These are phyloP conservation scores for Eubasilissa splendida DNA, from an alignment of 2,888 invertebrate genomes.

Conservation along the genomic window DNA sequence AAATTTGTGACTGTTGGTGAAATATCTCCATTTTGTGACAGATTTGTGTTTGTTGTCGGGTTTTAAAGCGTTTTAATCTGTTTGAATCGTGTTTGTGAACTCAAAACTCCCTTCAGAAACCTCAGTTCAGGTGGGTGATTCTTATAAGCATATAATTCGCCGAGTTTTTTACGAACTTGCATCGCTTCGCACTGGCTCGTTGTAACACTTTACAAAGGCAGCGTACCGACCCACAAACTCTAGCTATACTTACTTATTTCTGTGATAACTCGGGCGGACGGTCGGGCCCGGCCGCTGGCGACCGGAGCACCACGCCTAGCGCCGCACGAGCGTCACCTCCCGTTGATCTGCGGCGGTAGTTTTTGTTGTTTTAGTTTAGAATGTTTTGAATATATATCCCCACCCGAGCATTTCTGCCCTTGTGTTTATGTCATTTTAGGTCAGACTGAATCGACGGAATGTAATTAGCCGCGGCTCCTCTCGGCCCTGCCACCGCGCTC, in stretches of 20 bases:
- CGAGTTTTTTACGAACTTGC: constrained; percentile 28
- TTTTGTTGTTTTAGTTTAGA: constrained; percentile 39
- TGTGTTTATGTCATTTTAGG: constrained; percentile 48
- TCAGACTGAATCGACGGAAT: constrained; percentile 51
- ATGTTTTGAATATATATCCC: constrained; percentile 50
- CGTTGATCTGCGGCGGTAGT: constrained; percentile 46
- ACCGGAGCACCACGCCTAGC: constrained; percentile 66
- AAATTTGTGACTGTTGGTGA: constrained; percentile 71
- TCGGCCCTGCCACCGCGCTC: constrained; percentile 64
- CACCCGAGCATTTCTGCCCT: constrained; percentile 43
- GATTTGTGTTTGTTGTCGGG: constrained; percentile 74
- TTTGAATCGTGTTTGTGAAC: constrained; percentile 11
- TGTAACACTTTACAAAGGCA: constrained; percentile 46
- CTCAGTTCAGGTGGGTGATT: constrained; percentile 32
- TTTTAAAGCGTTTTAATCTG: constrained; percentile 65
- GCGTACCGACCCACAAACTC: constrained; percentile 60
- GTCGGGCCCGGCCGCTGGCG: constrained; percentile 69
- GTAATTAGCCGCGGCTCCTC: constrained; percentile 55
- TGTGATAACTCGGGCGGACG: constrained; percentile 73
- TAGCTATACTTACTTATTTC: constrained; percentile 72
- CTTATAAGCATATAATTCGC: constrained; percentile 8
- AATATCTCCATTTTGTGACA: constrained; percentile 79
- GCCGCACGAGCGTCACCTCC: constrained; percentile 63
- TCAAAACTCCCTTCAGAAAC: background rate
- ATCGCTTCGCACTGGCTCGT: constrained; percentile 65